Evolutionary conservation across 2,888 invertebrate genomes (phyloP), one percentile per base, ranked within the genome.

Genomic region (Apeira syringaria): DNA sequence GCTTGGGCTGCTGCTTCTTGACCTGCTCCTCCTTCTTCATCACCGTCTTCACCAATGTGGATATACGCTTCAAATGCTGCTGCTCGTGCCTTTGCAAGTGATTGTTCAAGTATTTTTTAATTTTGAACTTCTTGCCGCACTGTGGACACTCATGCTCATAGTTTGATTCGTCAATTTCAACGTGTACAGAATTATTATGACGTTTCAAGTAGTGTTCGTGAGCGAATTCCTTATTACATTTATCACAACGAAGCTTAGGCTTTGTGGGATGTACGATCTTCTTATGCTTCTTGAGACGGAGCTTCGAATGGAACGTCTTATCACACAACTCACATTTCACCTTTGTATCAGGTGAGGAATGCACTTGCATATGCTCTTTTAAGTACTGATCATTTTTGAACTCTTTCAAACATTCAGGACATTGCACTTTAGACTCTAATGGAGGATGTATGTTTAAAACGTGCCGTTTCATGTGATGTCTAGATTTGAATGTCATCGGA

Each of bases 311-410:
- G 38, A 89, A 89, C 20, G 68, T 73, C 18, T 89, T 89, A 17
- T 88, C 82, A 22, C 89, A 89, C 0, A 86, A 39, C 4, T 87
- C 87, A n/a, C 89, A 89, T 46, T 82, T 74, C 0, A 89, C 80
- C 40, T 89, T 87, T 0, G 78, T 76, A 11, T 88, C 86, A 0
- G 77, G 54, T 0, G 86, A 74, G 0, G 87, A 80, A 28, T 88
- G 88, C 0, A 89, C 77, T 22, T 88, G 87, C 88, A 89, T 89
- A 31, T 89, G 89, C 28, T 87, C 87, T 31, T 81, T 83, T 0
- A 89, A 47, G 41, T 89, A 89, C 50, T 88, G 87, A 22, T 88
- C 88, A 33, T 89, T 89, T 43, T 89, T 89, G 40, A 89, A 89
- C 57, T 87, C 88, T 40, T 89, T 89, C 1, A 80, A 25, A 26